Conservation (phyloP, 2,113 vertebrate genomes). For the Colaptes auratus region DNA sequence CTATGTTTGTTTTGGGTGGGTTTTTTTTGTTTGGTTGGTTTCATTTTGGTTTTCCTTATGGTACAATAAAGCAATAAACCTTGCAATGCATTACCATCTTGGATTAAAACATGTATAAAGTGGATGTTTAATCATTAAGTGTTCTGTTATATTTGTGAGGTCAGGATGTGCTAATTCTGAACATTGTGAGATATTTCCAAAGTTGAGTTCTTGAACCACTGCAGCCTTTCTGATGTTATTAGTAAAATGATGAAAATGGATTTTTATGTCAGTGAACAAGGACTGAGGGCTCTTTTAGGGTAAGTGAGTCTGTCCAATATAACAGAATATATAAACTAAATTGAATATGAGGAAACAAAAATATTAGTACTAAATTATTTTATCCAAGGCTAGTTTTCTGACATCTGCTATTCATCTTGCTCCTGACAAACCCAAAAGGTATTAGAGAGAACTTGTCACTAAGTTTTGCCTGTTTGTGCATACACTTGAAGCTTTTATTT, state of each 20-base stretch:
- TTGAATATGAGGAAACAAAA: not conserved
- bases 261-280: not conserved
- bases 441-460: not conserved
- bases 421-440: not conserved
- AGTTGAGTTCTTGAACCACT: not conserved
- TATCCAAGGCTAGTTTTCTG: not conserved
- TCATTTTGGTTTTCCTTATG: not conserved
- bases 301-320: not conserved
- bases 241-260: not conserved
- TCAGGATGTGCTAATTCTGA: not conserved
- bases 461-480: accelerated
- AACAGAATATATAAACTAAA: not conserved
- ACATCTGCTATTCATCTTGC: not conserved
- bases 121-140: not conserved
- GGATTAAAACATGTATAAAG: not conserved
- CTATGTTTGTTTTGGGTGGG: too few species aligned
- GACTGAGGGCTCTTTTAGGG: not conserved
- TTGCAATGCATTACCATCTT: not conserved
- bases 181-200: not conserved
- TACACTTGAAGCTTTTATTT: not conserved
- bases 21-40: not conserved
- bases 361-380: not conserved
- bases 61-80: not conserved
- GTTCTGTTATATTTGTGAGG: not conserved
- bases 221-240: not conserved